These are phyloP conservation scores for Bettongia penicillata DNA, from an alignment of 2,113 vertebrate genomes.

Conservation along the genomic window DNA sequence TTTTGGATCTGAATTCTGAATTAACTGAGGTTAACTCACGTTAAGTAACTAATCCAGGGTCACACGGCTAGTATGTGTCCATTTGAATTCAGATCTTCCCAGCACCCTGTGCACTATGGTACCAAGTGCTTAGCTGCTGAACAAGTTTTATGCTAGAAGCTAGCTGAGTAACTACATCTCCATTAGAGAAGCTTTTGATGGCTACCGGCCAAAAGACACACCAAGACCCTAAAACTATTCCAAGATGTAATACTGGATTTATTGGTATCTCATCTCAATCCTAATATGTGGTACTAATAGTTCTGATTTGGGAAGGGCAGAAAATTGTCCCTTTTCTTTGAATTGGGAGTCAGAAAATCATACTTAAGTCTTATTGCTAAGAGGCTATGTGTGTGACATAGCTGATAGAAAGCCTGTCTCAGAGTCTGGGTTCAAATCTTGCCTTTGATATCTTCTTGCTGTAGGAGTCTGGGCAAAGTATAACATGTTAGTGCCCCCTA, in stretches of 20 bases:
- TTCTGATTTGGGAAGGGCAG: background rate
- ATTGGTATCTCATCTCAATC: background rate
- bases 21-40: background rate
- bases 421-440: background rate
- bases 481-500: background rate
- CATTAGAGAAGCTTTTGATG: background rate
- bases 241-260: background rate
- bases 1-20: background rate
- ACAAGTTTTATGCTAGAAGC: background rate
- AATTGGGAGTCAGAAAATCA: background rate
- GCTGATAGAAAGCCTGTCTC: background rate
- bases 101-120: background rate
- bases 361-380: background rate
- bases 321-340: background rate
- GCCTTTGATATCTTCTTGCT: background rate
- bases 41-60: background rate
- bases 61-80: background rate
- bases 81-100: background rate
- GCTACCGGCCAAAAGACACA: background rate
- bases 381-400: background rate
- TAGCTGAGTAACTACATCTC: background rate
- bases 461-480: background rate
- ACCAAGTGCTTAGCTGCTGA: background rate
- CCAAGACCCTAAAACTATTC: background rate
- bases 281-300: background rate